A percentile compares a stretch with the other conserved stretches of the same genome.
Evolutionary conservation across 2,113 vertebrate species (phyloP).

Genomic region (Indicator maculatus): DNA sequence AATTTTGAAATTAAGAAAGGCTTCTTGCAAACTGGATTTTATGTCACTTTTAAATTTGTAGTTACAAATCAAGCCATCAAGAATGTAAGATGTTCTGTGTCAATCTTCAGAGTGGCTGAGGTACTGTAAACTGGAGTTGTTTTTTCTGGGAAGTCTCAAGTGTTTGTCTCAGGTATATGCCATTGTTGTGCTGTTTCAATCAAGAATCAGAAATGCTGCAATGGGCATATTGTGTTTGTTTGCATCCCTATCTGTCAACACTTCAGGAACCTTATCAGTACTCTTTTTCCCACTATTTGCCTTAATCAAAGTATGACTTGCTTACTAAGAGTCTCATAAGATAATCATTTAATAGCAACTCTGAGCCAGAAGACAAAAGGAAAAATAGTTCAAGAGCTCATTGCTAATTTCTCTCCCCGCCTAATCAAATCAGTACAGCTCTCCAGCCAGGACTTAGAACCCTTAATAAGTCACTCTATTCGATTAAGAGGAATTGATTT

Average conservation of each 20-base stretch:
- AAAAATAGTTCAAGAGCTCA: constrained; percentile 72
- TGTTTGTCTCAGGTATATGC: background rate
- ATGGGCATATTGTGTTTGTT: constrained; percentile 21
- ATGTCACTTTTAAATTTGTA: background rate
- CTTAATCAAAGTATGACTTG: constrained; percentile 74
- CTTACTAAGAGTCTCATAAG: constrained; percentile 66
- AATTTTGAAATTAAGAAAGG: background rate
- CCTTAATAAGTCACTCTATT: constrained; percentile 90
- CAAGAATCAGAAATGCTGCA: background rate
- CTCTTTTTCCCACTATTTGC: constrained; percentile 38
- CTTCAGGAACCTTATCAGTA: constrained; percentile 56
- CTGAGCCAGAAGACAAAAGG: constrained; percentile 72
- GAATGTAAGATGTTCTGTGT: background rate
- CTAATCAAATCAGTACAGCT: constrained; percentile 81
- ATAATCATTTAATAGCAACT: constrained; percentile 76
- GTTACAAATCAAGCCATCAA: background rate
- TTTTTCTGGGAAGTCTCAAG: background rate
- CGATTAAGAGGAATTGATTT: constrained; percentile 88
- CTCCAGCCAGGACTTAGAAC: constrained; percentile 82
- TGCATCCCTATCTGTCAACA: constrained; percentile 61
- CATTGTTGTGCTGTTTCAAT: background rate
- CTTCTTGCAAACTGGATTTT: background rate
- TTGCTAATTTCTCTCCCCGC: constrained; percentile 78
- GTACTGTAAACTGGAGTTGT: background rate
- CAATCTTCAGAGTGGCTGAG: background rate